Evolutionary conservation across 2,113 vertebrate species (phyloP).

Genomic region (Setophaga kirtlandii): DNA sequence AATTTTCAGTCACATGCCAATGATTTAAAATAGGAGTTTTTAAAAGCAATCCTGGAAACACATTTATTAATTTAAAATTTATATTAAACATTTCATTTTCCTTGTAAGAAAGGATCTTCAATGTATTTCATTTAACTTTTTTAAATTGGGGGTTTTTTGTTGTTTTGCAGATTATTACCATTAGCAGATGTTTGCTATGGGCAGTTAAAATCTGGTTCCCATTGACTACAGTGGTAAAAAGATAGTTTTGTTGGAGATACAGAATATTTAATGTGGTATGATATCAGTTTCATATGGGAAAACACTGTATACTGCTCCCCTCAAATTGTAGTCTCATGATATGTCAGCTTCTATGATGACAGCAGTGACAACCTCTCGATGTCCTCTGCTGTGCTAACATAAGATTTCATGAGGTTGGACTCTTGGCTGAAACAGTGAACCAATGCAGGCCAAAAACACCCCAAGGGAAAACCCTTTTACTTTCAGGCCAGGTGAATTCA

Average conservation of each 20-base stretch:
- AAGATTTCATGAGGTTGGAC: neutral
- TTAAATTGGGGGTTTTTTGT: rapidly evolving
- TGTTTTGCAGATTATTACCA: neutral
- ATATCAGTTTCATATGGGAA: neutral
- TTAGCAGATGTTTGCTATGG: neutral
- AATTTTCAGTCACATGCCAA: neutral
- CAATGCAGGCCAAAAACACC: neutral
- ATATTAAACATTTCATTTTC: neutral
- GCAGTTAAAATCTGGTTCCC: neutral
- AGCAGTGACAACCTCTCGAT: neutral
- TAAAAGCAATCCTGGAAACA: neutral
- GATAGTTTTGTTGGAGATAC: neutral
- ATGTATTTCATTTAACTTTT: neutral
- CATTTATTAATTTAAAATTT: neutral
- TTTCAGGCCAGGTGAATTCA: neutral
- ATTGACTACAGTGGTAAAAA: neutral
- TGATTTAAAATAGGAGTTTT: neutral
- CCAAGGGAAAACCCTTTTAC: neutral
- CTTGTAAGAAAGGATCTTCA: neutral
- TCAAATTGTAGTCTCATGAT: neutral
- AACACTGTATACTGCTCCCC: neutral
- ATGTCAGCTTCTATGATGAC: neutral
- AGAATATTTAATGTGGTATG: neutral
- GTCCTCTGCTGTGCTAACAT: neutral
- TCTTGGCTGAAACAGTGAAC: neutral